Conservation (phyloP, 2,113 vertebrate species). For the Lathamus discolor region DNA sequence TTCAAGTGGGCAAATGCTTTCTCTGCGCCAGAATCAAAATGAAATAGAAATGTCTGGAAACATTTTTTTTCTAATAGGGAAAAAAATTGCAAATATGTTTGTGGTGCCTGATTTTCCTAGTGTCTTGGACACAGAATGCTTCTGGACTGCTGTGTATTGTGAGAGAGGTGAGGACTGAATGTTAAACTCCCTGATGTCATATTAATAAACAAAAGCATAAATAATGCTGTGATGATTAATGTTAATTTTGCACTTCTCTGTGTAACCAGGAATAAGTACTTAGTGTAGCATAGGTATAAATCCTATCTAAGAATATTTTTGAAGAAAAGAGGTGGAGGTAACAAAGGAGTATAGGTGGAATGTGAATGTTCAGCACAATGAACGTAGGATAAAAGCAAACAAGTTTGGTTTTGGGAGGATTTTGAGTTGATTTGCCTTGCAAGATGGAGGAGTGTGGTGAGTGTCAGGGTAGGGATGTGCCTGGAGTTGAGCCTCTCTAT, state of each 20-base stretch:
- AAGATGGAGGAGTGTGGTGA: background rate
- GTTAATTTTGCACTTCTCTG: background rate
- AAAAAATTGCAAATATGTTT: background rate
- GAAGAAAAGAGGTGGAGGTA: background rate
- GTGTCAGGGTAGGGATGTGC: rapidly evolving
- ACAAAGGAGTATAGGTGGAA: background rate
- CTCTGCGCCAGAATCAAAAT: background rate
- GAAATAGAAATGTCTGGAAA: background rate
- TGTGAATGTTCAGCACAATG: background rate
- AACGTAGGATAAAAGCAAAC: background rate
- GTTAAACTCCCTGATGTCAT: background rate
- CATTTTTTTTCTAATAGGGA: background rate
- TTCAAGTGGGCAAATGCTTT: background rate
- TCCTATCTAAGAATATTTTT: background rate
- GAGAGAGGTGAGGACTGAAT: background rate
- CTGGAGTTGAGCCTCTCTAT: background rate
- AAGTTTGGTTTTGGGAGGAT: background rate
- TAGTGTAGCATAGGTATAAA: background rate
- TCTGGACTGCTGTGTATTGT: background rate
- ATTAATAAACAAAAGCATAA: background rate
- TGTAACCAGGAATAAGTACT: background rate
- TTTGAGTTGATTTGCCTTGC: background rate
- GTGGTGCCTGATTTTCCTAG: background rate
- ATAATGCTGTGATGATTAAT: background rate
- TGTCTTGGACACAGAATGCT: background rate